Base-by-base conservation (phyloP, 2,888 invertebrate genomes). In the Netelia inedita region DNA sequence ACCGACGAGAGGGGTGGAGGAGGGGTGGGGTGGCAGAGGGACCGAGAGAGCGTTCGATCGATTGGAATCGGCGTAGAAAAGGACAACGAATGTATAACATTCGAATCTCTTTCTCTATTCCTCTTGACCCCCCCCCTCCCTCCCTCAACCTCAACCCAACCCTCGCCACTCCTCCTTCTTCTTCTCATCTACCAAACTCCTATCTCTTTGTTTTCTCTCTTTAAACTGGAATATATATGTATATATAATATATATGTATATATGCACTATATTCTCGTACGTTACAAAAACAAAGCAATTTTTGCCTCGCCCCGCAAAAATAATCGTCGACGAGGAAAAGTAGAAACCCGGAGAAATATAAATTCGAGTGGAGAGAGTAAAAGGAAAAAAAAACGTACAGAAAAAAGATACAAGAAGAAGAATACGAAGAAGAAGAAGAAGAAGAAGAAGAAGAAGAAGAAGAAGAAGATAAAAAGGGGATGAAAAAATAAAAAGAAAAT, bases 241-340 rank as follows among this genome's bases (percentile, higher is more conserved):
- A 5, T 14, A 11, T n/a, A 66, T 43, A 76, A 57, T 46, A 28
- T 16, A 41, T 46, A 8, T 28, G 28, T 55, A 16, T 28, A 11
- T 10, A 19, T 16, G n/a, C 10, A 23, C 9, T 50, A 16, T 35
- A 35, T 28, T 35, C 6, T 1, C 6, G n/a, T 35, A 35, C 35
- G 35, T 35, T 14, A 46, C 46, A 46, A 46, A 57, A 74, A 68
- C 35, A 65, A 81, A 71, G 71, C 75, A 75, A 81, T 82, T 82
- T 66, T 50, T 65, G 53, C n/a, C 76, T 63, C 55, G 41, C 63
- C 35, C 61, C 50, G 68, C 16, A 16, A 81, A 72, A 84, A 84
- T 84, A 81, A 81, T 78, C 68, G 73, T 84, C 73, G 78, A 65
- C 61, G n/a, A 53, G 59, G 46, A 41, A 65, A 41, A 14, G 63